phyloP scores from a whole-genome alignment of 2,888 invertebrate species.

The Oegoconia quadripuncta region DNA sequence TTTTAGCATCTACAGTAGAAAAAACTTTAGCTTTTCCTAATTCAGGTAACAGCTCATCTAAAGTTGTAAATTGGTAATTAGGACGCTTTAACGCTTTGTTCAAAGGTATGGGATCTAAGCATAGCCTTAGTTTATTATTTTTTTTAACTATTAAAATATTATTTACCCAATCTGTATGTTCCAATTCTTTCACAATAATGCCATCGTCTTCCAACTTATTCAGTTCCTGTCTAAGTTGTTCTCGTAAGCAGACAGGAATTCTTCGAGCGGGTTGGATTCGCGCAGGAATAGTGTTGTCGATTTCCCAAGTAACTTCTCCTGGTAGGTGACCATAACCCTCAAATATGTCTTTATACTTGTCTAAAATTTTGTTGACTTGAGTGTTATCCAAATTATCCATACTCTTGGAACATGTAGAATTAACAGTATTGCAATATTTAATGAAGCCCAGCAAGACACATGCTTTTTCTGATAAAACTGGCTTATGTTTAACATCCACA shows the following conservation, averaged over 20 bases:
- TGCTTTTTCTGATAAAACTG: no score
- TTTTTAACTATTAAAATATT: conserved; percentile 9
- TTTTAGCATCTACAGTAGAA: conserved; percentile 12
- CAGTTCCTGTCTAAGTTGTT: conserved; percentile 11
- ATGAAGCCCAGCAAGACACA: no score
- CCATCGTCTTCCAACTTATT: conserved; percentile 10
- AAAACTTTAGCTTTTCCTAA: conserved; percentile 14
- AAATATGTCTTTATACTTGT: no score
- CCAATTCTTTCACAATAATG: conserved; percentile 9
- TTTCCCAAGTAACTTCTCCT: no score
- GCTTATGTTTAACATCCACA: no score
- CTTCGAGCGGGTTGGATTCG: conserved; percentile 11
- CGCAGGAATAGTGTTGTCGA: no score
- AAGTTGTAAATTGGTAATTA: conserved; percentile 14
- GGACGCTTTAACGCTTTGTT: conserved; percentile 17
- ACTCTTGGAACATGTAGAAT: no score
- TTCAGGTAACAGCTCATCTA: conserved; percentile 14
- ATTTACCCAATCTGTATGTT: conserved; percentile 12
- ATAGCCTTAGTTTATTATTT: conserved; percentile 10
- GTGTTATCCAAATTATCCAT: no score
- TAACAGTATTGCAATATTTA: no score
- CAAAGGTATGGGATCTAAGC: conserved; percentile 17
- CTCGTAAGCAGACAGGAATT: conserved; percentile 8
- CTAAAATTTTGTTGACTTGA: no score
- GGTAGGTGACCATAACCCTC: no score